phyloP scores from a whole-genome alignment of 2,113 vertebrate genomes.

The Tautogolabrus adspersus region DNA sequence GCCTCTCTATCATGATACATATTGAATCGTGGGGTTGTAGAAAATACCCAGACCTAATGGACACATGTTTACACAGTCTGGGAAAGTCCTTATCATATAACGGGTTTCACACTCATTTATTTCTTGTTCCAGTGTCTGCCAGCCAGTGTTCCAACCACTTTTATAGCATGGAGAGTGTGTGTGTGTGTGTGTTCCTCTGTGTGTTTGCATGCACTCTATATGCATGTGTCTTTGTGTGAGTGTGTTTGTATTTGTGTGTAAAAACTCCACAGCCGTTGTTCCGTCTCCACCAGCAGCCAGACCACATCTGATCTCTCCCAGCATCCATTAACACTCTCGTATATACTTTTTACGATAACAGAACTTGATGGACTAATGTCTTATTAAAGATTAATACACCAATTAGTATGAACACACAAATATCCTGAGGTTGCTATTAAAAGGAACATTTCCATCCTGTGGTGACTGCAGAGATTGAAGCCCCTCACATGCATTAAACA shows the following conservation, averaged over 20 bases:
- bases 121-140: conserved; percentile 47
- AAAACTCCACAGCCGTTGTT: conserved; percentile 10
- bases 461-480: conserved; percentile 3
- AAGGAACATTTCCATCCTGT: conserved; percentile 37
- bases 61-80: conserved; percentile 13
- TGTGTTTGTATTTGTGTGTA: not conserved
- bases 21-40: too few relatives aligned
- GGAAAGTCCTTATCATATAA: conserved; percentile 54
- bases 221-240: not conserved
- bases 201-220: too few relatives aligned
- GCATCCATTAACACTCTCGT: conserved; percentile 22
- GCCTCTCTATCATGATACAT: too few relatives aligned
- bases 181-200: not conserved
- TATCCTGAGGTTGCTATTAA: conserved; percentile 37
- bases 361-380: conserved; percentile 22
- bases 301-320: conserved; percentile 41
- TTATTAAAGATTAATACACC: conserved; percentile 38
- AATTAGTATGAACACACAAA: conserved; percentile 45
- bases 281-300: conserved; percentile 12
- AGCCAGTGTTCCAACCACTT: conserved; percentile 41
- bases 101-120: conserved; percentile 48
- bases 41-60: not conserved
- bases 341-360: conserved; percentile 39
- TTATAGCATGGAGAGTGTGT: conserved; percentile 36
- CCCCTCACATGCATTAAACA: conserved; percentile 19